These are phyloP conservation scores for Mesaphorura yosii DNA, from an alignment of 1,140 invertebrate genomes.

Conservation along the genomic window DNA sequence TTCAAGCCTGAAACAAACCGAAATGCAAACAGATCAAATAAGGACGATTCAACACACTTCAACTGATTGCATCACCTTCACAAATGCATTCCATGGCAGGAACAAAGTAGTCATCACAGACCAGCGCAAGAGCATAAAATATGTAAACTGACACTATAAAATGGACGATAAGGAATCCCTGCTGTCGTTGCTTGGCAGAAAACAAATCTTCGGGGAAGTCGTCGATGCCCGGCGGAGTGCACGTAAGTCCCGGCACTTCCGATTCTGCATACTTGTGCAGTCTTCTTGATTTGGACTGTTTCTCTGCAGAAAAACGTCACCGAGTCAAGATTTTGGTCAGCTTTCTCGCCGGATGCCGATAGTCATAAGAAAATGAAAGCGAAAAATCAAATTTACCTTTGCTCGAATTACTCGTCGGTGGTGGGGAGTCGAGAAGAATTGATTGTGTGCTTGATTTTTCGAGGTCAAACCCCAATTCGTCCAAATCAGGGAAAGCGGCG, in stretches of 20 bases:
- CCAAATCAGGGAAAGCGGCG: neutral
- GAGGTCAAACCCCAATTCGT: neutral
- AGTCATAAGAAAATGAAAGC: neutral
- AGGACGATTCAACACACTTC: neutral
- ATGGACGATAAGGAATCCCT: conserved; percentile 37
- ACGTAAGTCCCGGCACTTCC: conserved; percentile 13
- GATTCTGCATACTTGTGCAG: neutral
- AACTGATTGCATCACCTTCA: conserved; percentile 26
- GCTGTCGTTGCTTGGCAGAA: conserved; percentile 30
- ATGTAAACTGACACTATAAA: conserved; percentile 38
- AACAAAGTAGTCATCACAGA: conserved; percentile 38
- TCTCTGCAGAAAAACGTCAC: neutral
- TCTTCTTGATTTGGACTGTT: neutral
- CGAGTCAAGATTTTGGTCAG: neutral
- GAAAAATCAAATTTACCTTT: neutral
- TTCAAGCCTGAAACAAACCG: conserved; percentile 39
- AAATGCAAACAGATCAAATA: too few species aligned
- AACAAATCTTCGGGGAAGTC: conserved; percentile 40
- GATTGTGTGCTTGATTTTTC: neutral
- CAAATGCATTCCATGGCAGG: conserved; percentile 36
- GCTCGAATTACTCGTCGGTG: neutral
- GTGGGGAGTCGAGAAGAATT: neutral
- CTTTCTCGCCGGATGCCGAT: neutral
- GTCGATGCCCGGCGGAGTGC: conserved; percentile 29
- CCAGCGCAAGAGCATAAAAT: conserved; percentile 26